Evolutionary conservation across 2,888 invertebrate genomes (phyloP).

Genomic region (Lampropteryx suffumata): DNA sequence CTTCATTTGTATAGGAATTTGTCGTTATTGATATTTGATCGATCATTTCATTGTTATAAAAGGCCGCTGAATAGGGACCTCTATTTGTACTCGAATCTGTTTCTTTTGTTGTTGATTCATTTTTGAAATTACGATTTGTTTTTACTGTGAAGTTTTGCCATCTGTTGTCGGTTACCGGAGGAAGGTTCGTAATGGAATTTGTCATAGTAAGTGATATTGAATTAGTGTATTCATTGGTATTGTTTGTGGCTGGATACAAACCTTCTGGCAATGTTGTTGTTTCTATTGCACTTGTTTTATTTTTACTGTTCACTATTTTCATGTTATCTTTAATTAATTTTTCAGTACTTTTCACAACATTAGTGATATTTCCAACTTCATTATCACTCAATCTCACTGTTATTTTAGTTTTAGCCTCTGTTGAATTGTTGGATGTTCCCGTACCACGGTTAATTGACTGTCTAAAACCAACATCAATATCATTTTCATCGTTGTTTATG

Average conservation of each 20-base stretch:
- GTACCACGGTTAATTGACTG: slow-evolving; percentile 41
- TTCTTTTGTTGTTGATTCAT: slow-evolving; percentile 27
- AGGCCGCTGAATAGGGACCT: slow-evolving; percentile 51
- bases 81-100: slow-evolving; percentile 35
- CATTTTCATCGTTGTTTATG: slow-evolving; percentile 29
- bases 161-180: slow-evolving; percentile 30
- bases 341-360: slow-evolving; percentile 1
- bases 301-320: not conserved
- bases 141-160: slow-evolving; percentile 47
- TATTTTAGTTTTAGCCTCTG: slow-evolving; percentile 1
- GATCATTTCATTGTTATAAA: slow-evolving; percentile 56
- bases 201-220: slow-evolving; percentile 28
- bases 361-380: slow-evolving; percentile 10
- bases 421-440: slow-evolving; percentile 10
- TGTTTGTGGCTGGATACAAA: slow-evolving; percentile 21
- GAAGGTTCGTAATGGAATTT: slow-evolving; percentile 25
- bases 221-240: slow-evolving; percentile 17
- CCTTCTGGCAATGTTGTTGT: slow-evolving; percentile 12
- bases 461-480: slow-evolving; percentile 41
- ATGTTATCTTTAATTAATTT: slow-evolving; percentile 14
- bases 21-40: slow-evolving; percentile 67
- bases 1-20: slow-evolving; percentile 56
- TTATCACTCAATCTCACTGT: slow-evolving; percentile 3
- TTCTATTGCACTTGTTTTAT: slow-evolving; percentile 11
- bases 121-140: slow-evolving; percentile 23